Base-by-base conservation (phyloP, 1,140 invertebrate genomes). In the Pararge aegeria region DNA sequence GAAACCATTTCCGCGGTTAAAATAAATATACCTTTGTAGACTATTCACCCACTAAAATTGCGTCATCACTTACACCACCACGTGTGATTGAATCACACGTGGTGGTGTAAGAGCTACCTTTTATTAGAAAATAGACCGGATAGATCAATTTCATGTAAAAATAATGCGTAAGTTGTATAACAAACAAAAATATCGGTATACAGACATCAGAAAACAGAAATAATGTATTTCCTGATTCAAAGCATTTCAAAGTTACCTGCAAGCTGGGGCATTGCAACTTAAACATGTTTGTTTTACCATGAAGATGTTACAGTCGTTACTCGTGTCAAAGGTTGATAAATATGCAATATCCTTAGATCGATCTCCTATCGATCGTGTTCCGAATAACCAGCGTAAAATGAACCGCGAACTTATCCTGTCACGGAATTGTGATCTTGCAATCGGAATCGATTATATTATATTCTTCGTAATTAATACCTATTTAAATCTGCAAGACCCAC, bases 251-350 rank as follows among this genome's bases (percentile, higher is more conserved):
- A 7, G 19, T 34, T 15, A 9, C 16, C 30, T 3, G 38, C 13
- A 40, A 5, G 37, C 58, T 69, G 68, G 78, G 74, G 73, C 76
- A 79, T 67, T 24, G 2, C 75, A 58, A 78, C 69, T 64, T 72
- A 74, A 77, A 69, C 72, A 78, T 83, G 78, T 84, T 88, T 86
- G 75, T 79, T 83, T 83, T 82, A 73, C 64, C 74, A 88, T 85
- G 85, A 83, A 88, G 85, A 86, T 81, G 85, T 88, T 83, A 83
- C 77, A 76, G 78, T 85, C 72, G 79, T 87, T 86, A 86, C 78
- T 69, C 72, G 73, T 88, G 85, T 88, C 85, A 88, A 81, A 88
- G 85, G 85, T 88, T 88, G 85, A 85, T 87, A 88, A 87, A 88
- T 85, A 87, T 88, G 83, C 83, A 88, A 82, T 88, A 88, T 81